These are phyloP conservation scores for Myiotriccus ornatus DNA, from an alignment of 2,797 vertebrate genomes.

Conservation along the genomic window DNA sequence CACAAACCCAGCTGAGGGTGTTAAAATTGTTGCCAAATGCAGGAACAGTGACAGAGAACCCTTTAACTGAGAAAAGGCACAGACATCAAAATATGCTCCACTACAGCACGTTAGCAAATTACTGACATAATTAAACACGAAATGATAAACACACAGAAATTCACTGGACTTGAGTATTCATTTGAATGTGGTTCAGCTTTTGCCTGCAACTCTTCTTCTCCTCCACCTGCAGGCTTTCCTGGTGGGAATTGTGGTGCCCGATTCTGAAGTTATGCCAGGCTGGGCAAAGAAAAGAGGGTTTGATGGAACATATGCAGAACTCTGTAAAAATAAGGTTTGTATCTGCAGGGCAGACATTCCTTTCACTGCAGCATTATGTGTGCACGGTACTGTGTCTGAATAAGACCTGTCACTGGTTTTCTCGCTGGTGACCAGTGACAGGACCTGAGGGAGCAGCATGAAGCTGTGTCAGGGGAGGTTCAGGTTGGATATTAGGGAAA, in stretches of 20 bases:
- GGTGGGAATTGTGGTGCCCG: constrained; percentile 94
- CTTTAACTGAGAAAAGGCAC: not conserved
- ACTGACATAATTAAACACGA: not conserved
- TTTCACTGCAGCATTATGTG: not conserved
- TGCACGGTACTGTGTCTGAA: not conserved
- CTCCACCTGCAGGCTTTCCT: constrained; percentile 85
- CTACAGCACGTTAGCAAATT: not conserved
- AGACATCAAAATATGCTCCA: not conserved
- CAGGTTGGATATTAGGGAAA: not conserved
- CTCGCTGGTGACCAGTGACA: not conserved
- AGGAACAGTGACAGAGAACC: not conserved
- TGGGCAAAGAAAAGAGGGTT: constrained; percentile 95
- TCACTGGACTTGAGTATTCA: not conserved
- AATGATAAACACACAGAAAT: not conserved
- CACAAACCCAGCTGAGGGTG: not conserved
- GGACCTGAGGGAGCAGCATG: not conserved
- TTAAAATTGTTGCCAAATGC: not conserved
- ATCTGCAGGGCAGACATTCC: not conserved
- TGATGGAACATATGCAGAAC: constrained; percentile 82
- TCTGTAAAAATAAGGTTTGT: constrained; percentile 89
- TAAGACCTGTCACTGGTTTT: not conserved
- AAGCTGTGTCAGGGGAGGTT: not conserved
- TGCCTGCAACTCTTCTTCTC: not conserved
- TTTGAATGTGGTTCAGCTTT: not conserved
- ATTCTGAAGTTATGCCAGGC: constrained; percentile 89